Conservation (phyloP, 2,797 vertebrate species). For the Esox lucius region DNA sequence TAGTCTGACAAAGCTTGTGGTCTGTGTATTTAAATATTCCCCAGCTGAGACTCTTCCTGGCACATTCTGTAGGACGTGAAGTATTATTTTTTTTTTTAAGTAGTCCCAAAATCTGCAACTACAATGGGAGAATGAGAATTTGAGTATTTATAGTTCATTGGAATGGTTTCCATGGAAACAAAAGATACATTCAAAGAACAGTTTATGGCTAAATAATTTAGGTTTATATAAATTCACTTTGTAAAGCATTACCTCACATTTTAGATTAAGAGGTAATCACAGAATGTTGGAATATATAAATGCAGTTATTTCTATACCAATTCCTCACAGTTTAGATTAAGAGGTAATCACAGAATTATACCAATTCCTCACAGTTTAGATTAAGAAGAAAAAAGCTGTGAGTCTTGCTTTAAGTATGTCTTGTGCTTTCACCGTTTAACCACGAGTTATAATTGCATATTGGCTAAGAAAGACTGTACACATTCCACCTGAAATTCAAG, state of each 20-base stretch:
- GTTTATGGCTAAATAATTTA: not conserved
- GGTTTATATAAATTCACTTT: not conserved
- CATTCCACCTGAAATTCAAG: conserved; percentile 33
- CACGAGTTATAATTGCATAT: conserved; percentile 64
- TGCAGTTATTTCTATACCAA: not conserved
- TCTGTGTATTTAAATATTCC: not conserved
- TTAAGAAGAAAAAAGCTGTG: conserved; percentile 23
- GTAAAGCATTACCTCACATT: too few species aligned
- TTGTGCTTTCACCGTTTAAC: conserved; percentile 48
- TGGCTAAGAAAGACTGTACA: conserved; percentile 30
- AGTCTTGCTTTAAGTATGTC: conserved; percentile 28
- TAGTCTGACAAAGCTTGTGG: not conserved
- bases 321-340: conserved; percentile 10
- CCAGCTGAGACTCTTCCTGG: not conserved
- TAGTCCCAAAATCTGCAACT: not conserved
- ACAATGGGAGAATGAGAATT: not conserved
- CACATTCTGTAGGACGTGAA: not conserved
- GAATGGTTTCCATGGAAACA: not conserved
- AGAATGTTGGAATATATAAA: not conserved
- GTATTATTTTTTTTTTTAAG: not conserved
- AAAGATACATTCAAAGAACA: not conserved
- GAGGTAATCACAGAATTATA: conserved; percentile 4
- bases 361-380: not conserved
- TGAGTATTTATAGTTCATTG: not conserved
- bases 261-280: not conserved